These are phyloP conservation scores for Pemphredon lugubris DNA, from an alignment of 2,888 invertebrate genomes.

Conservation along the genomic window DNA sequence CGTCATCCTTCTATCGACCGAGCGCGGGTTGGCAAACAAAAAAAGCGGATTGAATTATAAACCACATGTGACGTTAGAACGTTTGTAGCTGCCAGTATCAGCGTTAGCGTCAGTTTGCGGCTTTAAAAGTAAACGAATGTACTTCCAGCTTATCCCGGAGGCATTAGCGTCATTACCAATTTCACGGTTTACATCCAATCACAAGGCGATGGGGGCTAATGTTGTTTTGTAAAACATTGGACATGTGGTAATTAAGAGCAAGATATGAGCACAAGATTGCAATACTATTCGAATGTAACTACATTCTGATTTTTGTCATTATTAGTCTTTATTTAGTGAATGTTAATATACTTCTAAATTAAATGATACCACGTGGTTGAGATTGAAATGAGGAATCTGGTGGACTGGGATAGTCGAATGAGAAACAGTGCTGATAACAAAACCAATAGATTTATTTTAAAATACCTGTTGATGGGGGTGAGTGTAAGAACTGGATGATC, in stretches of 20 bases:
- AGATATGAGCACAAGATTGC: too few species aligned
- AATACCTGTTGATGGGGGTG: too few species aligned
- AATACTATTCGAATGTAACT: too few species aligned
- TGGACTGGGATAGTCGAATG: too few species aligned
- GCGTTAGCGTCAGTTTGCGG: constrained; percentile 23
- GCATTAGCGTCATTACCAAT: constrained; percentile 13
- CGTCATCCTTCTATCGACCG: neutral
- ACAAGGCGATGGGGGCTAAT: neutral
- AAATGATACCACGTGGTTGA: neutral
- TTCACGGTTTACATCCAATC: constrained; percentile 1
- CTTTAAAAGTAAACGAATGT: constrained; percentile 25
- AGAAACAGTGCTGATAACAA: too few species aligned
- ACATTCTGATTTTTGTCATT: too few species aligned
- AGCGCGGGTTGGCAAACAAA: neutral
- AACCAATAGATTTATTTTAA: too few species aligned
- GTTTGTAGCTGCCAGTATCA: neutral
- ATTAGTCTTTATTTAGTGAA: neutral
- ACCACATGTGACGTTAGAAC: constrained; percentile 31
- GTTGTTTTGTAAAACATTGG: too few species aligned
- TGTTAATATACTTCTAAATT: neutral
- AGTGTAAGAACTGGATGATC: too few species aligned
- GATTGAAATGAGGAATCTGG: too few species aligned
- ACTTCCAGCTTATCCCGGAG: constrained; percentile 1
- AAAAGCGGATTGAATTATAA: constrained; percentile 39
- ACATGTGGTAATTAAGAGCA: too few species aligned